Base-by-base conservation (phyloP, 2,888 invertebrate species). In the Gonocerus acuteangulatus region DNA sequence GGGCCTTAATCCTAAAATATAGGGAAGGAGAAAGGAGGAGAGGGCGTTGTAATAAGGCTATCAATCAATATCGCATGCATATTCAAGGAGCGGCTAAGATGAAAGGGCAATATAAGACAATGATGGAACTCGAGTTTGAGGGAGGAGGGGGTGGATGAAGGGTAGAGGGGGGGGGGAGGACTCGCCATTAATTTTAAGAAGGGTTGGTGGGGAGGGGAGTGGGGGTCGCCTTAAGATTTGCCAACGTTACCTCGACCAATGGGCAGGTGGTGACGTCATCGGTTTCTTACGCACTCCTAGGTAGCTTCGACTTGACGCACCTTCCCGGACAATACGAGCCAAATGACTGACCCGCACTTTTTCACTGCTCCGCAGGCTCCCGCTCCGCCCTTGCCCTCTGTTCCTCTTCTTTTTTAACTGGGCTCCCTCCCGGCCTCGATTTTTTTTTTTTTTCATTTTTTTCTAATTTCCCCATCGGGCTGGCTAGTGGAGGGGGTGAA, bases 171-270 rank as follows among this genome's bases (percentile, higher is more conserved):
- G 57, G 16, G 57, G 45, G 32, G 44, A 16, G 45, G 57, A 45
- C 22, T 2, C 3, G 19, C 21, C 57, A 57, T 57, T 57, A 57
- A 57, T 57, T 45, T 57, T 57, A 57, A 57, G 57, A 45, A 57
- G 54, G 23, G 27, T 16, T 11, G 44, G n/a, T 6, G 44, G 34
- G 45, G 27, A 44, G 45, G 23, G 44, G 47, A 27, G 45, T 15
- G 57, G 57, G 56, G 45, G 56, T n/a, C 45, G 47, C 45, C 57
- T 57, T 57, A 57, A 57, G 57, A 57, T 57, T 44, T 34, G 45
- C 23, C 36, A 45, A 57, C 36, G 44, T 57, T 57, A 57, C 57
- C 57, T 57, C 57, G 27, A 45, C 57, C 57, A 57, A 57, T 57
- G 47, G 57, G 57, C 22, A 57, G 57, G 44, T 47, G 57, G 45